Evolutionary conservation across 2,888 invertebrate species (phyloP).

Genomic region (Belgica antarctica): DNA sequence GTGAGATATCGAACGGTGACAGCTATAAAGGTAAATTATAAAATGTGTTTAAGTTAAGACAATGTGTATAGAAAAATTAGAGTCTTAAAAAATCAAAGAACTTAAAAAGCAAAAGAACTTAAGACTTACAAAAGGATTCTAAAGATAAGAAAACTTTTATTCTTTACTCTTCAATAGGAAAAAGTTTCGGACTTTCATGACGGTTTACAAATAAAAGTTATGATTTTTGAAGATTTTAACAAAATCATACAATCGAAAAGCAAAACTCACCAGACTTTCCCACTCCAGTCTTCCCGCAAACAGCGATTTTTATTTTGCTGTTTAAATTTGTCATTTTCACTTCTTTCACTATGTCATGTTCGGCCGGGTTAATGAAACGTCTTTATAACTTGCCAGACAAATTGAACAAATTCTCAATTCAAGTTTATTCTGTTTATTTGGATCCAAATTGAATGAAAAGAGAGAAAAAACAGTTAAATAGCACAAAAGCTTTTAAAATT

Average conservation of each 20-base stretch:
- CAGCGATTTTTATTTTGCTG: slow-evolving; percentile 75
- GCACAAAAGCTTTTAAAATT: slow-evolving; percentile 20
- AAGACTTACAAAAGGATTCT: too few species aligned
- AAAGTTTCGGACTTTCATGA: too few species aligned
- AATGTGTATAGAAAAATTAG: not conserved
- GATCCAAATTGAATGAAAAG: not conserved
- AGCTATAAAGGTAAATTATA: slow-evolving; percentile 55
- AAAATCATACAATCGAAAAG: not conserved
- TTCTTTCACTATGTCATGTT: slow-evolving; percentile 11
- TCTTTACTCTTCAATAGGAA: too few species aligned
- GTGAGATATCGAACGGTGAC: slow-evolving; percentile 76
- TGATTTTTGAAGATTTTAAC: not conserved
- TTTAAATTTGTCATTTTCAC: slow-evolving; percentile 64
- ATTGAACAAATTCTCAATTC: not conserved
- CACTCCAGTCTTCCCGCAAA: slow-evolving; percentile 72
- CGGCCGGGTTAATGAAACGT: not conserved
- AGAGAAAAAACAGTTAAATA: not conserved
- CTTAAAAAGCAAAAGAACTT: too few species aligned
- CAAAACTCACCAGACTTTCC: slow-evolving; percentile 68
- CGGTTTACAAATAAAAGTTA: too few species aligned
- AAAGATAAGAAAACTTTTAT: too few species aligned
- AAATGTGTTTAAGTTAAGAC: not conserved
- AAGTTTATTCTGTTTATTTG: slow-evolving; percentile 1
- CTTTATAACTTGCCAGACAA: not conserved
- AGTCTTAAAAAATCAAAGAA: too few species aligned